phyloP scores from a whole-genome alignment of 2,797 vertebrate genomes.

The Amniataba percoides region DNA sequence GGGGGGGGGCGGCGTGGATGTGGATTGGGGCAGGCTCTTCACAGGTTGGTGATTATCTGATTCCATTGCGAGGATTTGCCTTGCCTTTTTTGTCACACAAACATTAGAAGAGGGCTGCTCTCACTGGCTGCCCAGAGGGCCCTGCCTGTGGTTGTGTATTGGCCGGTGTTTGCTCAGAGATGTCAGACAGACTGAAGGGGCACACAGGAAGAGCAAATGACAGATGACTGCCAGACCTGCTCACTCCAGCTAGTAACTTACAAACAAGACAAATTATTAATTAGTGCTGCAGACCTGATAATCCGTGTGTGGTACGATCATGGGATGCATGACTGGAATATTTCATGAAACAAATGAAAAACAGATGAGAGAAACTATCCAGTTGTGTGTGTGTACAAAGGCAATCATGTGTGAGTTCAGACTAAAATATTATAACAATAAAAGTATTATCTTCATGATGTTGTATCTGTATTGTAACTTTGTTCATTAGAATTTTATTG shows the following conservation, averaged over 20 bases:
- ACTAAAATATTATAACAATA: neutral
- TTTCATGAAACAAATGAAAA: neutral
- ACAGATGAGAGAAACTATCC: neutral
- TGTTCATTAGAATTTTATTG: neutral
- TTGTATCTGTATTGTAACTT: neutral
- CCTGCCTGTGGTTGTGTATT: constrained; percentile 89
- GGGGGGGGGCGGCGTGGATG: constrained; percentile 81
- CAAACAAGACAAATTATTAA: constrained; percentile 58
- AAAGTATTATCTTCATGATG: neutral
- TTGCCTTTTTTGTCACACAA: constrained; percentile 92
- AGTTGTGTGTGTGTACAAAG: neutral
- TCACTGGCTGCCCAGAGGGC: constrained; percentile 82
- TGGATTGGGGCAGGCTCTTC: constrained; percentile 93
- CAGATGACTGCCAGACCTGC: constrained; percentile 84
- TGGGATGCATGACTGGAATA: neutral
- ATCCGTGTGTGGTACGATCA: neutral
- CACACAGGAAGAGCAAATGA: constrained; percentile 87
- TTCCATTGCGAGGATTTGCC: constrained; percentile 89
- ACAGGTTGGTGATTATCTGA: constrained; percentile 91
- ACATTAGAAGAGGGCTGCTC: constrained; percentile 87
- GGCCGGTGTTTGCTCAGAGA: constrained; percentile 85
- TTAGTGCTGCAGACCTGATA: constrained; percentile 28
- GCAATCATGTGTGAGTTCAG: neutral
- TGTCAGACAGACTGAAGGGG: constrained; percentile 87
- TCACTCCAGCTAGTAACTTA: constrained; percentile 26